phyloP scores from a whole-genome alignment of 2,888 invertebrate genomes.

The Cacoxenus indagator region DNA sequence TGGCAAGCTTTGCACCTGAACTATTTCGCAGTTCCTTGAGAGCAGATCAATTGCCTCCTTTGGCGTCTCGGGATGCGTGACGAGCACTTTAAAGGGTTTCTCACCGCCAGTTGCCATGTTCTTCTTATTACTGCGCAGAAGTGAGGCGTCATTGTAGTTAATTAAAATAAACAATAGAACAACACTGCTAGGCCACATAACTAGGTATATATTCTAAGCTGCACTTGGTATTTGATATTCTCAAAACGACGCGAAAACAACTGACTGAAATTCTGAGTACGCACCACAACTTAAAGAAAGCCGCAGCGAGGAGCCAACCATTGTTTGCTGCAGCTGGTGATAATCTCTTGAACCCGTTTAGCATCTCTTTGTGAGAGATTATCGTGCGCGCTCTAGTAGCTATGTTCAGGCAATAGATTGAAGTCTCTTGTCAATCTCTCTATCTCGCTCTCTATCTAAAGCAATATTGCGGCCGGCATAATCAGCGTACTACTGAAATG shows the following conservation, averaged over 20 bases:
- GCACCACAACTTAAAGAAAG: conserved; percentile 40
- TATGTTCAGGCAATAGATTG: no score
- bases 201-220: no score
- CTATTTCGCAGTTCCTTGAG: conserved; percentile 70
- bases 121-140: conserved; percentile 39
- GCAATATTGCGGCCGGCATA: no score
- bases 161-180: conserved; percentile 28
- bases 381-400: no score
- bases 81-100: conserved; percentile 74
- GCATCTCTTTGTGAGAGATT: conserved; percentile 33
- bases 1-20: conserved; percentile 57
- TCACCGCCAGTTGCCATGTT: conserved; percentile 48
- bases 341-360: conserved; percentile 50
- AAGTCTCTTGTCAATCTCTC: no score
- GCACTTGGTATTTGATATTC: background rate
- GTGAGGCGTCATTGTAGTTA: conserved; percentile 36
- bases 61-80: conserved; percentile 80
- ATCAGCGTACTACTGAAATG: background rate
- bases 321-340: conserved; percentile 32
- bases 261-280: conserved; percentile 26
- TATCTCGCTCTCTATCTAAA: no score
- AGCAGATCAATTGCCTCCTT: conserved; percentile 77
- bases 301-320: conserved; percentile 22
- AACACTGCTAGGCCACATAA: background rate
- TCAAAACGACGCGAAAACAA: background rate